Percentiles rank a stretch among this genome's conserved stretches.
Conservation (phyloP, 1,140 invertebrate species). For the Parapsyche elsis region DNA sequence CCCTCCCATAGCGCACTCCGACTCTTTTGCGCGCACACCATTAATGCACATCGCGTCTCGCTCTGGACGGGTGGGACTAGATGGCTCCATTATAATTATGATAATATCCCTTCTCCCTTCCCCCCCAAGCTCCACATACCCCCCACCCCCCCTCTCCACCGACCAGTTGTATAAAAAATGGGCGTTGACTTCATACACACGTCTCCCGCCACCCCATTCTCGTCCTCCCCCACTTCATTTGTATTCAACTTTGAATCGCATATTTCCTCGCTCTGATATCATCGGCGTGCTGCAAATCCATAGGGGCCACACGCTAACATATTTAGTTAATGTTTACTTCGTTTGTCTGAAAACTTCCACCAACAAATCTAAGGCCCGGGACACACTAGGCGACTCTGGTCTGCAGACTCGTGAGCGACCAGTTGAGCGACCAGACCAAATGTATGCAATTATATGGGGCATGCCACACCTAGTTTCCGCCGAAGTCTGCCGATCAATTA, state of each 20-base stretch:
- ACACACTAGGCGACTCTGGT: too few species aligned
- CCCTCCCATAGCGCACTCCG: neutral
- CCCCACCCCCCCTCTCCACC: slow-evolving; percentile 1
- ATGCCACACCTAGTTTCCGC: too few species aligned
- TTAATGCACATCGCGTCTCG: neutral
- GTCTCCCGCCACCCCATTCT: slow-evolving; percentile 1
- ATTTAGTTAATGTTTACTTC: neutral
- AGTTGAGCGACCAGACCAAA: too few species aligned
- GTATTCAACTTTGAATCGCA: slow-evolving; percentile 52
- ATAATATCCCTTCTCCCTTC: slow-evolving; percentile 35
- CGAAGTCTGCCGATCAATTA: too few species aligned
- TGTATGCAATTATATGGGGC: too few species aligned
- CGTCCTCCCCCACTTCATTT: slow-evolving; percentile 39
- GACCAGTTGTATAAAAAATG: slow-evolving; percentile 44
- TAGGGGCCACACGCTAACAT: neutral
- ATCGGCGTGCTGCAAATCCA: neutral
- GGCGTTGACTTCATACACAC: slow-evolving; percentile 40
- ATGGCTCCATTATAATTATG: slow-evolving; percentile 54
- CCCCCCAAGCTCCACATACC: slow-evolving; percentile 8
- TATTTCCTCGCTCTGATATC: slow-evolving; percentile 49
- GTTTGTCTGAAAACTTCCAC: too few species aligned
- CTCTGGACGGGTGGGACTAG: slow-evolving; percentile 28
- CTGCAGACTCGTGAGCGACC: too few species aligned
- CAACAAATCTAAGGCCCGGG: too few species aligned
- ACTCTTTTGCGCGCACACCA: neutral